Percentiles rank a stretch among this genome's conserved stretches.
Evolutionary conservation across 1,140 invertebrate genomes (phyloP).

Genomic region (Drosophila leontia): DNA sequence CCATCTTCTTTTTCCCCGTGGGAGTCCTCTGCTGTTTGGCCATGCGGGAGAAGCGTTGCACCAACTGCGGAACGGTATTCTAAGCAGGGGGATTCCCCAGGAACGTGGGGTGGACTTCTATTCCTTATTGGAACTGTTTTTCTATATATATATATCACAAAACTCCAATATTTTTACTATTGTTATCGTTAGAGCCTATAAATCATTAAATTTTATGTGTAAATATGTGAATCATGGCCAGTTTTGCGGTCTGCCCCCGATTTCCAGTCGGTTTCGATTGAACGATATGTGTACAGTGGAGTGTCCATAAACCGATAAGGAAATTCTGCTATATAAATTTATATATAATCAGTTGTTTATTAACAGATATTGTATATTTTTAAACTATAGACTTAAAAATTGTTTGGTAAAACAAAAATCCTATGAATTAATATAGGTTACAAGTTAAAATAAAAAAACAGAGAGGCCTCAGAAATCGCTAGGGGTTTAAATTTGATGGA

Average conservation of each 20-base stretch:
- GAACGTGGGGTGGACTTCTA: neutral
- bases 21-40: slow-evolving; percentile 92
- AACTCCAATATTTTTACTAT: slow-evolving; percentile 40
- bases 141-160: slow-evolving; percentile 40
- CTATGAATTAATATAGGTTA: neutral
- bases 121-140: slow-evolving; percentile 25
- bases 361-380: slow-evolving; percentile 1
- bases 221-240: slow-evolving; percentile 39
- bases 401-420: neutral
- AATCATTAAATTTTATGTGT: slow-evolving; percentile 61
- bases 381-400: neutral
- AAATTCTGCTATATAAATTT: neutral
- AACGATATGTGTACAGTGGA: slow-evolving; percentile 23
- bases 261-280: slow-evolving; percentile 15
- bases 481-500: neutral
- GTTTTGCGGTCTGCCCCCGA: slow-evolving; percentile 13
- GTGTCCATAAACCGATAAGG: neutral
- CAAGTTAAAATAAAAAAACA: neutral
- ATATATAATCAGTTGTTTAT: neutral
- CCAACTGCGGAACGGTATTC: slow-evolving; percentile 92
- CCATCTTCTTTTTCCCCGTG: slow-evolving; percentile 93
- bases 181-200: slow-evolving; percentile 47
- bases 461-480: neutral
- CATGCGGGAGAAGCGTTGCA: slow-evolving; percentile 90
- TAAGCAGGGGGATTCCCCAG: slow-evolving; percentile 16